Evolutionary conservation across 2,113 vertebrate species (phyloP).

Genomic region (Gracilinanus agilis): DNA sequence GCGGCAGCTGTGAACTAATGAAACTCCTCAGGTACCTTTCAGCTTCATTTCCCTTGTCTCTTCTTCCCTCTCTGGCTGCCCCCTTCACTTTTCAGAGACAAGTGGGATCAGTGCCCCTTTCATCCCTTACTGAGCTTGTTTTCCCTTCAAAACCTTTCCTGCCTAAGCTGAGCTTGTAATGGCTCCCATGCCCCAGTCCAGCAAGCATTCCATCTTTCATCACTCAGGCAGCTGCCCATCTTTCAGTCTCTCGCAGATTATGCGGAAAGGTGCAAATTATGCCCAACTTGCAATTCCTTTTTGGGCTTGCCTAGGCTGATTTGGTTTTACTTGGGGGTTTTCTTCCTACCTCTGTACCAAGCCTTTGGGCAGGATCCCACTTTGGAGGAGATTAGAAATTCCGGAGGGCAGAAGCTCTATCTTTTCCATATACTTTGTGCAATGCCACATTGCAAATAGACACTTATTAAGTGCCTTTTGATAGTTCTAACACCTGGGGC

Average conservation of each 20-base stretch:
- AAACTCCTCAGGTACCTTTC: conserved; percentile 1
- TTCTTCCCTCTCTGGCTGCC: conserved; percentile 22
- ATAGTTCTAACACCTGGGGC: background rate
- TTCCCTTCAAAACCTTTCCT: conserved; percentile 23
- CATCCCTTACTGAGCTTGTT: background rate
- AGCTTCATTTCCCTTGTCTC: conserved; percentile 21
- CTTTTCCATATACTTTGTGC: conserved; percentile 3
- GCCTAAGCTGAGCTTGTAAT: conserved; percentile 7
- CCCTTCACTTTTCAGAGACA: background rate
- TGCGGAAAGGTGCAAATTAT: background rate
- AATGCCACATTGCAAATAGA: background rate
- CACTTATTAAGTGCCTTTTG: background rate
- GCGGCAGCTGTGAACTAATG: conserved; percentile 1
- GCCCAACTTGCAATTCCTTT: background rate
- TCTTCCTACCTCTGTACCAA: conserved; percentile 1
- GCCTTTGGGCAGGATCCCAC: background rate
- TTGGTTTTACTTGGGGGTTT: conserved; percentile 23
- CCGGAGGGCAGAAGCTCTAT: conserved; percentile 5
- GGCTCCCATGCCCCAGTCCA: background rate
- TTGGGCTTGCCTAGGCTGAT: conserved; percentile 32
- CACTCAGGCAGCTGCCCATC: conserved; percentile 24
- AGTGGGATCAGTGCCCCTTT: conserved; percentile 39
- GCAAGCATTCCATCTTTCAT: background rate
- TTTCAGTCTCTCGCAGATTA: background rate
- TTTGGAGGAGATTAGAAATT: conserved; percentile 37